Base-by-base conservation (phyloP, 1,140 invertebrate species). In the Thalassaphorura encarpata region DNA sequence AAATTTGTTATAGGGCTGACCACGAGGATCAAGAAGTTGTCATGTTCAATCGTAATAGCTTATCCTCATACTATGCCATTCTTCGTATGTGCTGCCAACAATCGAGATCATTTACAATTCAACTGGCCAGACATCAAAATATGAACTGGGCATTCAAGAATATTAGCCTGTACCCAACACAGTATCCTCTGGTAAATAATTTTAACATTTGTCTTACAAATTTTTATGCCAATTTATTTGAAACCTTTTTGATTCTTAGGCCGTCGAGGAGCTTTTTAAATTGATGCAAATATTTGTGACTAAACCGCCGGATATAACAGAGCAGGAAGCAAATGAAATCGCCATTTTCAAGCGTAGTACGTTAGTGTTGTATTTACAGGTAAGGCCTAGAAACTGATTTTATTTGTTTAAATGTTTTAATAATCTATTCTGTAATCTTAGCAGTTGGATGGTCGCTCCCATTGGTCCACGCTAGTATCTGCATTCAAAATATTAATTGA, bases 81-180 rank as follows among this genome's bases (percentile, higher is more conserved):
- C 75, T 95, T 60, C 75, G 89, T 56, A 77, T 93, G 68, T 93
- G 88, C 69, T 95, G 90, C 70, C 83, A 88, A 64, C 83, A 88
- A 66, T 93, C 89, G 1, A 77, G 82, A 6, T 72, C 79, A 3
- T 91, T 95, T 70, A 89, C 89, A 23, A 77, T 88, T 52, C 82
- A 88, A 67, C 73, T 95, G 24, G 87, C 89, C 1, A 81, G 82
- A 59, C 91, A 96, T 77, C 90, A 94, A 73, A 95, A 96, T 74
- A 82, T 95, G 39, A 87, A 90, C 68, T 96, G 91, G 91, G 91
- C 91, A 45, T 95, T 94, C 71, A 89, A 93, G 67, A 94, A 95
- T 69, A 94, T 96, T 51, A 90, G 89, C 19, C 89, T 89, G 16
- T 89, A 92, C 75, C 87, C 88, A 18, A 88, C 87, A 24, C 89